Base-by-base conservation (phyloP, 2,113 vertebrate species). In the Nycticryphes semicollaris region DNA sequence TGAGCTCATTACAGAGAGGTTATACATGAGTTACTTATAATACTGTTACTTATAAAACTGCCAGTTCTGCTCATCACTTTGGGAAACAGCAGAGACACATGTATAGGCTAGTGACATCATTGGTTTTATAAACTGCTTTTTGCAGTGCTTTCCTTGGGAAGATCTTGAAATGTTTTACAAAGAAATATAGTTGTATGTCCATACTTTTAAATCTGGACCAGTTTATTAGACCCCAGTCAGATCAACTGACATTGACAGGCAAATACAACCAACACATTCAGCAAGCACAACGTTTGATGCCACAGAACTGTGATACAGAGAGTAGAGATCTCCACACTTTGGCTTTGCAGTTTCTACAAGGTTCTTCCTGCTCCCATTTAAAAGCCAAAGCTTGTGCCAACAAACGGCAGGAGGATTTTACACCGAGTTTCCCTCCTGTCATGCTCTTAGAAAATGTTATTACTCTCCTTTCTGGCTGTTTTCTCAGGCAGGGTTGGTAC, bases 201-300 rank as follows among this genome's bases (percentile, higher is more conserved):
- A 37, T 12, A 60, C n/a, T 69, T 90, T 48, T 37, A 66, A 66
- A 77, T 70, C 16, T 54, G 54, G 27, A 69, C 41, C 17, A 41
- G 41, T n/a, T 87, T 50, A n/a, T 60, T 27, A 74, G 56, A 66
- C 8, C 4, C 10, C 35, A 12, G 3, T 18, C 0, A 0, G 31
- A 74, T 3, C 17, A 15, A n/a, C 43, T 54, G 47, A 79, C 13
- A 24, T 0, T 17, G 27, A 39, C 9, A 2, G 18, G 31, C n/a
- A 59, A 37, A 39, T 41, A 37, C 37, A 87, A 24, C 31, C 41
- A n/a, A 43, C 8, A 22, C 22, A 22, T 12, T 35, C 35, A 64
- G 37, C 39, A 28, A 47, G 28, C 0, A 3, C 35, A 48, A 22
- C 0, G 2, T 25, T 22, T 1, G 5, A 43, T 72, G 48, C 24